phyloP scores from a whole-genome alignment of 2,888 invertebrate species.

The Athetis lepigone region DNA sequence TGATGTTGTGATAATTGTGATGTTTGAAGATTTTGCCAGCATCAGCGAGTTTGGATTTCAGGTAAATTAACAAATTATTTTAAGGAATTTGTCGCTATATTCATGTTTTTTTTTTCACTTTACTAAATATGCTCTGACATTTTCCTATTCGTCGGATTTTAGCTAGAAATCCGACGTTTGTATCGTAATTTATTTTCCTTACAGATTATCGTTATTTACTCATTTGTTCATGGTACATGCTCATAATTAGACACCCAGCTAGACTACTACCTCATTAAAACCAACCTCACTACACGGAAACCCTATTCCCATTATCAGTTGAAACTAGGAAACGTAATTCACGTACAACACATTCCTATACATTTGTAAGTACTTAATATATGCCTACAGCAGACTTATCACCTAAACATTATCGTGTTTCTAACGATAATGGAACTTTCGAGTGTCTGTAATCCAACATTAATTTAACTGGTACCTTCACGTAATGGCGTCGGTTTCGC shows the following conservation, averaged over 20 bases:
- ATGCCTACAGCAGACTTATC: slow-evolving; percentile 74
- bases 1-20: neutral
- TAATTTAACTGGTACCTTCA: slow-evolving; percentile 88
- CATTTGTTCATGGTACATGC: neutral
- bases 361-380: slow-evolving; percentile 53
- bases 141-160: no score
- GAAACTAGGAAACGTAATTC: slow-evolving; percentile 59
- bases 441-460: slow-evolving; percentile 88
- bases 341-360: slow-evolving; percentile 50
- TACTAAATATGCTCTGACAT: no score
- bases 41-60: neutral
- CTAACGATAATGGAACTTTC: slow-evolving; percentile 90
- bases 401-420: slow-evolving; percentile 82
- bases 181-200: no score
- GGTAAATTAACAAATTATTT: neutral
- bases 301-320: slow-evolving; percentile 48
- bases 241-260: neutral
- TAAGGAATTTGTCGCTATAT: no score
- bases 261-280: slow-evolving; percentile 33
- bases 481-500: slow-evolving; percentile 89
- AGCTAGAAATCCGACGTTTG: no score
- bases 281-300: slow-evolving; percentile 37
- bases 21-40: neutral
- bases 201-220: neutral
- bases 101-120: no score